Base-by-base conservation (phyloP, 2,797 vertebrate species). In the Amphiprion clarkii region DNA sequence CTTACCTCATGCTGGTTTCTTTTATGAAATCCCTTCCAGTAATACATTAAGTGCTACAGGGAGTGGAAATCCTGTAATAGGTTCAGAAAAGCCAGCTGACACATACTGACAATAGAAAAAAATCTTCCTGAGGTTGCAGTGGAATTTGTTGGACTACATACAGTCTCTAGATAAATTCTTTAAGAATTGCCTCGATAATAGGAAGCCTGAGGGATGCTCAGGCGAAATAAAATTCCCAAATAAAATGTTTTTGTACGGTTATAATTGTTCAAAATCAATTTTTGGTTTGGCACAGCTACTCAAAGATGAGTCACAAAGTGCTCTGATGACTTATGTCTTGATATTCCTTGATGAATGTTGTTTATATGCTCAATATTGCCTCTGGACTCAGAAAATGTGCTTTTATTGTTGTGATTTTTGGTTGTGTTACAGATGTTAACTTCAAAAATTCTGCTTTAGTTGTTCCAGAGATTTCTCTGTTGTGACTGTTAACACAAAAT, bases 11-110 rank as follows among this genome's bases (percentile, higher is more conserved):
- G 57, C 67, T 79, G 67, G 14, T 23, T 51, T 60, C 25, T 66
- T 82, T 25, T 51, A 64, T 75, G 46, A 71, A 78, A 76, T 60
- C 48, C 67, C 52, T 74, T 52, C 19, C 12, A 78, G 64, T 60
- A 17, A 71, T 4, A 36, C 31, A 48, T 62, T 66, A 49, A 67
- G 63, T 51, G n/a, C 71, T 59, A 60, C 25, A 53, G 49, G 14
- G 6, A 64, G 65, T 25, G 31, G 21, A 72, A 56, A 75, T 71
- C 56, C 39, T 21, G 2, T 55, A 72, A 72, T 61, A 19, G 23
- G 25, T 71, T 67, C 36, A 42, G 36, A 55, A 62, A 70, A 60
- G 40, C 6, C 44, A 49, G n/a, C 60, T 79, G 25, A 71, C 53
- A 31, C 52, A 52, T 61, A 44, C 17, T 52, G 40, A 51, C 33